Conservation (phyloP, 2,888 invertebrate species). For the Volucella inanis region DNA sequence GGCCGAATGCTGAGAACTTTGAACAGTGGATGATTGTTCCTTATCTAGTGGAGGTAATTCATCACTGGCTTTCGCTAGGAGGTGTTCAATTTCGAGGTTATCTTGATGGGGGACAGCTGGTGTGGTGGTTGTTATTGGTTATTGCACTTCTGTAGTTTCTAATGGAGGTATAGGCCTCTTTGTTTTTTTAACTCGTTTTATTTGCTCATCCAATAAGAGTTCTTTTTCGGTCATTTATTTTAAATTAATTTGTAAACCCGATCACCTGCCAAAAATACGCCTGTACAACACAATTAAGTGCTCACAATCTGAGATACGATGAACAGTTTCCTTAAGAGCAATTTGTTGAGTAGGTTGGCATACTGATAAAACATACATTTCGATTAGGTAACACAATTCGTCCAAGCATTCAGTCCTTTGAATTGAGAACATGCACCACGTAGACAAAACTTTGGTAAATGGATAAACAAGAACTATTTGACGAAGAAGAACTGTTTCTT, state of each 20-base stretch:
- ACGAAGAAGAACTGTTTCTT: constrained; percentile 95
- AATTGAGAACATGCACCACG: constrained; percentile 96
- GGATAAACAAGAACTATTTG: constrained; percentile 94
- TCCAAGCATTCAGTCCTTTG: constrained; percentile 98
- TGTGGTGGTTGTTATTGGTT: constrained; percentile 79
- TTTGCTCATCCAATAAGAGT: constrained; percentile 96
- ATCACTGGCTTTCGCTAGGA: constrained; percentile 81
- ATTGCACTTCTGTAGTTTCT: constrained; percentile 82
- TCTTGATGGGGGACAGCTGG: constrained; percentile 80
- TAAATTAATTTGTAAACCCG: constrained; percentile 93
- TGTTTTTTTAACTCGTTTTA: constrained; percentile 93
- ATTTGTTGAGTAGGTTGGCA: constrained; percentile 91
- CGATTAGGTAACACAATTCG: constrained; percentile 93
- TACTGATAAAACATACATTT: constrained; percentile 91
- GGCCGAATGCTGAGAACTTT: too few species aligned
- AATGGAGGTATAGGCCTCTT: constrained; percentile 82
- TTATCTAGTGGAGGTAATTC: constrained; percentile 81
- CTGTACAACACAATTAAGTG: constrained; percentile 95
- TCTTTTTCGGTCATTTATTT: constrained; percentile 98
- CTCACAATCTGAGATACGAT: constrained; percentile 97
- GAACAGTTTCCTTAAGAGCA: constrained; percentile 93
- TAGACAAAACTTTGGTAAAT: constrained; percentile 94
- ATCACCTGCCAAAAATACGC: constrained; percentile 96
- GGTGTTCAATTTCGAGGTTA: constrained; percentile 82
- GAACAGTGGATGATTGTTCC: constrained; percentile 77